Percentiles rank a stretch among this genome's conserved stretches.
These are phyloP conservation scores for Phalacrocorax brasilianus DNA, from an alignment of 2,113 vertebrate species.

Conservation along the genomic window DNA sequence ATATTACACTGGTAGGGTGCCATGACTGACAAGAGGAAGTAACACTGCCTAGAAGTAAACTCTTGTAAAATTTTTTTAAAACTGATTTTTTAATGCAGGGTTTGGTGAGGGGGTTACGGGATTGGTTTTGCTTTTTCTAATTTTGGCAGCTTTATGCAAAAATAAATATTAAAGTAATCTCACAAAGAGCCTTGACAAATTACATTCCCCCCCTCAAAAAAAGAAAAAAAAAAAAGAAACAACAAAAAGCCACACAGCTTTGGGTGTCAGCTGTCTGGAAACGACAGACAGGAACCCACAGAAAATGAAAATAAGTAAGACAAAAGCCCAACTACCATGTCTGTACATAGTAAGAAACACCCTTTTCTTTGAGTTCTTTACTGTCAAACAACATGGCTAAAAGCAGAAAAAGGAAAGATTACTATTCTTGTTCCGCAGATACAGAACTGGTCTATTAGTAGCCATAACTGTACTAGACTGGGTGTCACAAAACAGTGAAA, in stretches of 20 bases:
- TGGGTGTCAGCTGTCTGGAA: neutral
- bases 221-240: neutral
- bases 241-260: neutral
- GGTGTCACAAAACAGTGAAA: neutral
- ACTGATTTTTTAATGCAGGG: neutral
- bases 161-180: neutral
- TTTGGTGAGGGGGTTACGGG: neutral
- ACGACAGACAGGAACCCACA: neutral
- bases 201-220: neutral
- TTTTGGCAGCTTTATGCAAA: neutral
- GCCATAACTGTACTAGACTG: neutral
- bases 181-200: neutral
- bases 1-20: neutral
- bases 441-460: neutral
- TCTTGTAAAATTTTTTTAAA: neutral
- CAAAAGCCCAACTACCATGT: neutral
- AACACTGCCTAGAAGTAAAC: neutral
- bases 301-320: neutral
- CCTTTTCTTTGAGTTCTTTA: neutral
- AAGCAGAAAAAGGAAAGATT: neutral
- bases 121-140: neutral
- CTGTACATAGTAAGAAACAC: neutral
- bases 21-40: neutral
- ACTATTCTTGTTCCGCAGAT: neutral
- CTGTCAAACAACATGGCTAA: neutral